Base-by-base conservation (phyloP, 1,140 invertebrate genomes). In the Idris sp. region DNA sequence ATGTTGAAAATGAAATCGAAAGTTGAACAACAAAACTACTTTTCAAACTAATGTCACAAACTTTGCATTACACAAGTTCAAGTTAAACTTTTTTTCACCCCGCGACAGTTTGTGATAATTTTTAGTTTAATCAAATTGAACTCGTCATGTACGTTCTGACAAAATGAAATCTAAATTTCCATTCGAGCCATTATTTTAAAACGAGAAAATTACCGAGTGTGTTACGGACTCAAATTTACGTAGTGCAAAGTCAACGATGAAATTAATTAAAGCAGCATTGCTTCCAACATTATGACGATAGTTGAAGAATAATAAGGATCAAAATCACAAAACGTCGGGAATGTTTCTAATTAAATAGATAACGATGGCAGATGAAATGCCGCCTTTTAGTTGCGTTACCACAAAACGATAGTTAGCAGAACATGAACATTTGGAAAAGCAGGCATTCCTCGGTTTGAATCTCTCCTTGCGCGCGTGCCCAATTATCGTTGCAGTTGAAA, bases 401-500 rank as follows among this genome's bases (percentile, higher is more conserved):
- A 13, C 54, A 53, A 33, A 31, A 51, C 35, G 53, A 58, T 68
- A 59, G 54, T 59, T 59, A 30, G 65, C 38, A n/a, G n/a, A n/a
- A n/a, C n/a, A n/a, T n/a, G n/a, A n/a, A n/a, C n/a, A n/a, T 61
- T 51, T 43, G 35, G 13, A 10, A 58, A 43, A 49, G 35, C 18
- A 18, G 28, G 28, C 25, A 2, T 4, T 6, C 6, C 19, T 22
- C 6, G 19, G 3, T 22, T 22, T 35, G 2, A 15, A 7, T n/a
- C n/a, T n/a, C 31, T 44, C 33, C 8, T 16, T 41, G 4, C 11
- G 13, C 8, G 26, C 15, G n/a, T 18, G 31, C 26, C 28, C 40
- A 58, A 62, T 72, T 64, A 72, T 72, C 49, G 43, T 64, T 62
- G 36, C 58, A 56, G 61, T 53, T 53, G 46, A 67, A 74, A 65